Conservation (phyloP, 2,113 vertebrate species). For the Columba janthina region DNA sequence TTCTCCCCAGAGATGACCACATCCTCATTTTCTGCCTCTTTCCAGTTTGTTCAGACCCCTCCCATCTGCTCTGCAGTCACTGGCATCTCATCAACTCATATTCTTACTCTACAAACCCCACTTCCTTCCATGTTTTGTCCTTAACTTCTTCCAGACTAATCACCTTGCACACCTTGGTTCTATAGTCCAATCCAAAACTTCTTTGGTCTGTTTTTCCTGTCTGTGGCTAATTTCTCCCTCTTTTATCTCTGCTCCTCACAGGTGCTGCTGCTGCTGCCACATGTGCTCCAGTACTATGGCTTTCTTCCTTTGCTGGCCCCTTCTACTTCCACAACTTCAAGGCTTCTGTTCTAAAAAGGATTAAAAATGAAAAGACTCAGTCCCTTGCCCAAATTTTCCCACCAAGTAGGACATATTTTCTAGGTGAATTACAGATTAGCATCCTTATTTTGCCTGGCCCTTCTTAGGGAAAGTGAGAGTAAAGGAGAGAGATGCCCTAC, state of each 20-base stretch:
- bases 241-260: background rate
- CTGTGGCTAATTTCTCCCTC: background rate
- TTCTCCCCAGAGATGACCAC: background rate
- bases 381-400: background rate
- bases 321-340: background rate
- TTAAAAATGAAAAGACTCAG: background rate
- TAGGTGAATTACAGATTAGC: background rate
- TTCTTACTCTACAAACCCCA: background rate
- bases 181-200: background rate
- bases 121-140: background rate
- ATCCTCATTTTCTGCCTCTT: background rate
- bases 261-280: background rate
- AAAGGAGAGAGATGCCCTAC: background rate
- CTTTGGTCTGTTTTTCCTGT: background rate
- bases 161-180: background rate
- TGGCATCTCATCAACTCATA: background rate
- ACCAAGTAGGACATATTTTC: background rate
- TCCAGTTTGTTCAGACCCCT: background rate
- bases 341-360: background rate
- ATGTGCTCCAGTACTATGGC: background rate
- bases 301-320: background rate
- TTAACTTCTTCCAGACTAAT: background rate
- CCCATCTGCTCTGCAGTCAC: background rate
- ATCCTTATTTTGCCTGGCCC: background rate
- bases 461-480: background rate